A percentile compares a stretch with the other conserved stretches of the same genome.
Evolutionary conservation across 2,888 invertebrate genomes (phyloP).

Genomic region (Nomada flava): DNA sequence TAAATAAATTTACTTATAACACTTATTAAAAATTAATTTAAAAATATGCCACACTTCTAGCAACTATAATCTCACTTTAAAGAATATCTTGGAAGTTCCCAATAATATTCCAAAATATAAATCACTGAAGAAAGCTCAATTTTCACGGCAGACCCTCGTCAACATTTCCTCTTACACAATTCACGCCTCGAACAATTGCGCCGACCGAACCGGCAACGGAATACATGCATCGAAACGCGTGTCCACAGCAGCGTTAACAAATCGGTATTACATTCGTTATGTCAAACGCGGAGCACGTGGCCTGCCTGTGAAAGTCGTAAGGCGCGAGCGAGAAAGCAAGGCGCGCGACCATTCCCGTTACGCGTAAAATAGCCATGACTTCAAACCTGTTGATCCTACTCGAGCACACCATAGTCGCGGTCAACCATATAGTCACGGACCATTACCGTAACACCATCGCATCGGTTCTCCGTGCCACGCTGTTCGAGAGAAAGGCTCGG

Average conservation of each 20-base stretch:
- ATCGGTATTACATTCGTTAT: slow-evolving; percentile 51
- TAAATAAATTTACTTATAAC: too few species aligned
- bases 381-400: slow-evolving; percentile 45
- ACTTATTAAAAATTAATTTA: too few species aligned
- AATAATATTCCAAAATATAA: too few species aligned
- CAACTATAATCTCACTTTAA: too few species aligned
- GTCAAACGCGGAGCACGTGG: slow-evolving; percentile 49
- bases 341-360: slow-evolving; percentile 24
- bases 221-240: slow-evolving; percentile 23
- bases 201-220: not conserved
- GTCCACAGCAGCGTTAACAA: slow-evolving; percentile 50
- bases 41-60: too few species aligned
- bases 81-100: too few species aligned
- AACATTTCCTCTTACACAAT: not conserved
- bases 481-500: slow-evolving; percentile 50
- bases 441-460: slow-evolving; percentile 67
- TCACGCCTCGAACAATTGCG: not conserved
- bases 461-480: slow-evolving; percentile 51
- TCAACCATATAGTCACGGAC: slow-evolving; percentile 68
- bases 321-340: slow-evolving; percentile 37
- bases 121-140: too few species aligned
- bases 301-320: slow-evolving; percentile 47
- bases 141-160: too few species aligned
- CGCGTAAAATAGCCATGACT: slow-evolving; percentile 55
- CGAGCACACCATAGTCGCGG: slow-evolving; percentile 63